These are phyloP conservation scores for Margaritifera margaritifera DNA, from an alignment of 2,888 invertebrate genomes.

Conservation along the genomic window DNA sequence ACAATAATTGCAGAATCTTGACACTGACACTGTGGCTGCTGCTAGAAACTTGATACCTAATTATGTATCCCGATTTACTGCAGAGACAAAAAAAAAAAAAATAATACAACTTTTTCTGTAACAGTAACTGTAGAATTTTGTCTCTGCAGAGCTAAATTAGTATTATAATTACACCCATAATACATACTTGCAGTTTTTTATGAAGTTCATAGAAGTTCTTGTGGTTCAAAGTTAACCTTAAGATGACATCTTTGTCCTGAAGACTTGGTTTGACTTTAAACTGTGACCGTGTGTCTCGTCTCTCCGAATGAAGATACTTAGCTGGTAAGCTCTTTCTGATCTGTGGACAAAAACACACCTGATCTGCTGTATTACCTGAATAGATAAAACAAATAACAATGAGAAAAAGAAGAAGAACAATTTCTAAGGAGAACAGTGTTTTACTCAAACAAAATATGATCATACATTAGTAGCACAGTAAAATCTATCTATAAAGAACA, in stretches of 20 bases:
- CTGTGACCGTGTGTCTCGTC: conserved; percentile 4
- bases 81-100: background rate
- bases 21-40: no score
- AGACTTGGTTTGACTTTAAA: conserved; percentile 46
- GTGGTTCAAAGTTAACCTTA: conserved; percentile 51
- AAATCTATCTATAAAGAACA: background rate
- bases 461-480: no score
- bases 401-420: background rate
- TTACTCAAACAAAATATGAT: no score
- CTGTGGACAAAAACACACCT: conserved; percentile 50
- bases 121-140: background rate
- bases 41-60: no score
- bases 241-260: conserved; percentile 61
- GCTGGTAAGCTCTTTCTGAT: conserved; percentile 51
- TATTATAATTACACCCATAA: background rate
- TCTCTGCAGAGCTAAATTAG: background rate
- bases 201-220: conserved; percentile 59
- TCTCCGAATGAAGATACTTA: conserved; percentile 34
- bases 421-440: background rate
- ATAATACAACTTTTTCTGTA: background rate
- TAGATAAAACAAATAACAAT: conserved; percentile 1
- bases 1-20: no score
- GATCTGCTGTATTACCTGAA: conserved; percentile 60
- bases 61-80: no score
- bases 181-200: conserved; percentile 58